Evolutionary conservation across 2,797 vertebrate genomes (phyloP).

Genomic region (Glyptemys insculpta): DNA sequence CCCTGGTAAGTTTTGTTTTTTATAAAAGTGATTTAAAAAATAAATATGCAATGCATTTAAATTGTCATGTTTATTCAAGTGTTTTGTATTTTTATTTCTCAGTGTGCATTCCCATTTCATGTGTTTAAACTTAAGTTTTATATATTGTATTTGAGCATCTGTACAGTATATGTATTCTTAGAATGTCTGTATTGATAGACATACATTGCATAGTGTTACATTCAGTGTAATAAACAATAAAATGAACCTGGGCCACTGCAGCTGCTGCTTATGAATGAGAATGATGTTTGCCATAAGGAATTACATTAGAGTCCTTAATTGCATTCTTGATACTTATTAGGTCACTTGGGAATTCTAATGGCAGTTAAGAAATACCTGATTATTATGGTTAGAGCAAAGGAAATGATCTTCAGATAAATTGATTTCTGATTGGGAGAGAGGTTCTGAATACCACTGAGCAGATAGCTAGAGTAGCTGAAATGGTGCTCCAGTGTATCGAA

Average conservation of each 20-base stretch:
- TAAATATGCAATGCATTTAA: neutral
- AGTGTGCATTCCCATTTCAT: neutral
- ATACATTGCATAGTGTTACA: conserved; percentile 7
- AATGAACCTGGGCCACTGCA: neutral
- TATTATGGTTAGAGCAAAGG: conserved; percentile 25
- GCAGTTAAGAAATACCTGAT: conserved; percentile 46
- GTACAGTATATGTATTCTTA: conserved; percentile 22
- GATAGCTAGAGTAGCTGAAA: neutral
- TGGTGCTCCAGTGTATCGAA: neutral
- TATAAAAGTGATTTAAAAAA: neutral
- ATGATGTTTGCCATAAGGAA: neutral
- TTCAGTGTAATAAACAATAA: conserved; percentile 32
- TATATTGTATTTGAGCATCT: neutral
- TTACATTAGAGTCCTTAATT: conserved; percentile 1
- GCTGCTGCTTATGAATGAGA: neutral
- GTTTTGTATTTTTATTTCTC: neutral
- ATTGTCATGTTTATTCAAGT: neutral
- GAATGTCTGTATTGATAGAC: conserved; percentile 35
- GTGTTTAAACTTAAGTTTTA: conserved; percentile 17
- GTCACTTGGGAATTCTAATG: conserved; percentile 20
- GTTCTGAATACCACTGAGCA: neutral
- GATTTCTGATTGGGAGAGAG: neutral
- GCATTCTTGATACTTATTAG: neutral
- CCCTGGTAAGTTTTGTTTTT: conserved; percentile 81
- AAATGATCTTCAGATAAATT: neutral